phyloP scores from a whole-genome alignment of 2,113 vertebrate species.

The Dinomys branickii region DNA sequence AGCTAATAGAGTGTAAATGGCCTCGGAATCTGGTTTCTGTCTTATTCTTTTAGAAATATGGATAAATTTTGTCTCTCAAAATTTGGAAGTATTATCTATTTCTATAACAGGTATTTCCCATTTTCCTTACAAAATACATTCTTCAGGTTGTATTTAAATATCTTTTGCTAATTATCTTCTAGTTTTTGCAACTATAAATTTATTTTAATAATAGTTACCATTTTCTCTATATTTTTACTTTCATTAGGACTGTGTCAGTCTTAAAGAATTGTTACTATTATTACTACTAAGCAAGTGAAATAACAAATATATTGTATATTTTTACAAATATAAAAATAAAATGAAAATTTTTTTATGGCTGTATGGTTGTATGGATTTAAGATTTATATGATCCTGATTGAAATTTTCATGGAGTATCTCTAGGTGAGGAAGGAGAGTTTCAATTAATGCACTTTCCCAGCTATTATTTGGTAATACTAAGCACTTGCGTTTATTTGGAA shows the following conservation, averaged over 20 bases:
- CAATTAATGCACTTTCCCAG: not conserved
- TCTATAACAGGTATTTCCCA: not conserved
- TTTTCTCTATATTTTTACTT: constrained; percentile 20
- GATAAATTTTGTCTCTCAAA: not conserved
- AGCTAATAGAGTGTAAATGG: not conserved
- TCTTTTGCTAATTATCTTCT: not conserved
- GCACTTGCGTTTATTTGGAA: not conserved
- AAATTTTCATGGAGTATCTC: not conserved
- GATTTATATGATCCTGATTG: not conserved
- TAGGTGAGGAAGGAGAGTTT: not conserved
- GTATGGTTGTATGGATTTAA: not conserved
- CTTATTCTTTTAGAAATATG: not conserved
- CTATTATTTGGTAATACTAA: not conserved
- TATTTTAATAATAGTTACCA: not conserved
- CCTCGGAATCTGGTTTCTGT: not conserved
- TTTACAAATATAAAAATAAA: constrained; percentile 23
- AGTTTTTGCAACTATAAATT: not conserved
- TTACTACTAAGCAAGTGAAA: not conserved
- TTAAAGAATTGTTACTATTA: not conserved
- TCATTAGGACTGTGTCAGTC: not conserved
- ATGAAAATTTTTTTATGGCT: not conserved
- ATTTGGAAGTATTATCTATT: not conserved
- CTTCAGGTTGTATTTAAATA: not conserved
- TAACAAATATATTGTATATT: not conserved
- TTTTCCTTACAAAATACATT: not conserved